These are phyloP conservation scores for Xestobium rufovillosum DNA, from an alignment of 2,888 invertebrate genomes.

Conservation along the genomic window DNA sequence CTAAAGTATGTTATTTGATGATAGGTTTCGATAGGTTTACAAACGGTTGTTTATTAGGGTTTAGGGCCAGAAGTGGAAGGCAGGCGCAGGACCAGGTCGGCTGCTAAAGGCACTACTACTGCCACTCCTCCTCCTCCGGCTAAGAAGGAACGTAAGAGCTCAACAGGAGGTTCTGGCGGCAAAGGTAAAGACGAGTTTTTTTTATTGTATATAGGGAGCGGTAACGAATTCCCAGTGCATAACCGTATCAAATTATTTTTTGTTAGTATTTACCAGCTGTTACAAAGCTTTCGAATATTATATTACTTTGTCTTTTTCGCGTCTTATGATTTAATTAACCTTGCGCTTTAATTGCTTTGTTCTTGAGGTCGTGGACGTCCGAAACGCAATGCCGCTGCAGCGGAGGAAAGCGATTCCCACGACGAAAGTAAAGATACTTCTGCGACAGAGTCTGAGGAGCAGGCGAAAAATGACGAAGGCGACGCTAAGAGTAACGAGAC, in stretches of 20 bases:
- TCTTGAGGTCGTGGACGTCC: slow-evolving; percentile 37
- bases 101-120: slow-evolving; percentile 47
- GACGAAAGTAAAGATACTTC: slow-evolving; percentile 36
- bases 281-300: no score
- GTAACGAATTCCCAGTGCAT: no score
- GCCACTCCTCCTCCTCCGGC: slow-evolving; percentile 50
- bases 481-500: slow-evolving; percentile 31
- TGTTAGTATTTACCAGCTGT: no score
- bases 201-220: no score
- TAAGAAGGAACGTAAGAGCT: slow-evolving; percentile 43
- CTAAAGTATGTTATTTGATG: slow-evolving; percentile 39
- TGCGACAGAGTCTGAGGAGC: slow-evolving; percentile 33
- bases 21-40: slow-evolving; percentile 2
- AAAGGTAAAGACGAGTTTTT: no score
- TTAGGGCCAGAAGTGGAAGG: slow-evolving; percentile 49
- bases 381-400: slow-evolving; percentile 33
- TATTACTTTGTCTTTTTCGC: no score
- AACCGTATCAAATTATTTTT: no score
- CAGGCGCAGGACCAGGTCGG: slow-evolving; percentile 50
- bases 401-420: slow-evolving; percentile 36
- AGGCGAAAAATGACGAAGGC: slow-evolving; percentile 30
- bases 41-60: slow-evolving; percentile 35
- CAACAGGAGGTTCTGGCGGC: no score
- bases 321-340: neutral
- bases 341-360: slow-evolving; percentile 9